Evolutionary conservation across 1,140 invertebrate species (phyloP), one percentile per base, ranked within the genome.

Genomic region (Polypedilum pembai): DNA sequence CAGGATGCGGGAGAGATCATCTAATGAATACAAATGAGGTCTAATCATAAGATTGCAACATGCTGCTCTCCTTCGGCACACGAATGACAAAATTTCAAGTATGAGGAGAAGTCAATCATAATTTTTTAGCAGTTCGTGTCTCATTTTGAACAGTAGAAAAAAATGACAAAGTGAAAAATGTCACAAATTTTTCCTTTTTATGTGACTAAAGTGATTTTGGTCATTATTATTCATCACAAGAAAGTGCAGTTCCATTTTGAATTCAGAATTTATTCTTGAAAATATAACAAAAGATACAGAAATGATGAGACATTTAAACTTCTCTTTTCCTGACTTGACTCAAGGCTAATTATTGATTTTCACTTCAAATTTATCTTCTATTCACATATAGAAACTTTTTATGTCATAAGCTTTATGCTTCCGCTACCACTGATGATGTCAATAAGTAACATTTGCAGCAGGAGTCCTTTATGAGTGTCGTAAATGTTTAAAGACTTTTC

Each of bases 11-110:
- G 8, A 69, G 17, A 18, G 65, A 20, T 69, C 65, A 69, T 69
- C 65, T 69, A 69, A 69, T 69, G 65, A 69, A 69, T 69, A 69
- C 65, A 69, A 69, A 69, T 69, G 17, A 21, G 17, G 24, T 33
- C 12, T 69, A 69, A 69, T 69, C 8, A 18, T 5, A 18, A 18
- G 17, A 21, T 18, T 18, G 17, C 17, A 18, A 18, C 65, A 69
- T 69, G 24, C 65, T 69, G 65, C 17, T 69, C 8, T 7, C 45
- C 45, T 15, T 56, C 45, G 4, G 12, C 45, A 56, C 41, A 12
- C 41, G 8, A 45, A 45, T 3, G 15, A 12, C 2, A 45, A 45
- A 3, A 8, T 56, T n/a, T 56, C 8, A 56, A n/a, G 3, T 15
- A 15, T n/a, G 45, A 56, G n/a, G n/a, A n/a, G 45, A 56, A 56